Percentiles rank a stretch among this genome's conserved stretches.
Conservation (phyloP, 2,113 vertebrate genomes). For the Notiomystis cincta region DNA sequence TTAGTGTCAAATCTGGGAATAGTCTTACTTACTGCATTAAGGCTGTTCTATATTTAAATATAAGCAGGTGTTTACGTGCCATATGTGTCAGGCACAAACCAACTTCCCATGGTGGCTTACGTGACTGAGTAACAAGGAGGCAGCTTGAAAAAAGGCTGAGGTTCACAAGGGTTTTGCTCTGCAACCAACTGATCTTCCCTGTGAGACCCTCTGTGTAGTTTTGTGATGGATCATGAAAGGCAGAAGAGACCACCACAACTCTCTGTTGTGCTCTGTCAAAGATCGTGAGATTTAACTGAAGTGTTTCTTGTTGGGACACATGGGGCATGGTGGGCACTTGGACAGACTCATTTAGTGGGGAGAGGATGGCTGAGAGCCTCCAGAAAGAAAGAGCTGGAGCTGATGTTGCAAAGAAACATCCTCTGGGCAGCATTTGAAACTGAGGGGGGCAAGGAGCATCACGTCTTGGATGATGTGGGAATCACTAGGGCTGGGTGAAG, state of each 20-base stretch:
- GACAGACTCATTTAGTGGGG: not conserved
- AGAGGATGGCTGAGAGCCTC: not conserved
- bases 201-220: not conserved
- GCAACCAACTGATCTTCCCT: not conserved
- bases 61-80: slow-evolving; percentile 61
- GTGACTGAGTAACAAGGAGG: not conserved
- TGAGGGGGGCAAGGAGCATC: not conserved
- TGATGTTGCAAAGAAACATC: not conserved
- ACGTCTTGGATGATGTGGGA: not conserved
- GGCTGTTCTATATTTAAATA: slow-evolving; percentile 54
- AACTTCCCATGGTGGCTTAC: not conserved
- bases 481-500: not conserved
- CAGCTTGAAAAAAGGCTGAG: not conserved
- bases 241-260: not conserved
- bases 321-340: too few species aligned
- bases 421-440: not conserved
- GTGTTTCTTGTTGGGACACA: not conserved
- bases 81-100: not conserved
- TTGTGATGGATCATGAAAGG: not conserved
- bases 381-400: not conserved
- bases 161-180: not conserved
- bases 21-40: slow-evolving; percentile 52
- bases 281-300: not conserved
- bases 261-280: not conserved
- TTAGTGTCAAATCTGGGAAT: slow-evolving; percentile 52